phyloP scores from a whole-genome alignment of 2,113 vertebrate genomes.

The Morphnarchus princeps region DNA sequence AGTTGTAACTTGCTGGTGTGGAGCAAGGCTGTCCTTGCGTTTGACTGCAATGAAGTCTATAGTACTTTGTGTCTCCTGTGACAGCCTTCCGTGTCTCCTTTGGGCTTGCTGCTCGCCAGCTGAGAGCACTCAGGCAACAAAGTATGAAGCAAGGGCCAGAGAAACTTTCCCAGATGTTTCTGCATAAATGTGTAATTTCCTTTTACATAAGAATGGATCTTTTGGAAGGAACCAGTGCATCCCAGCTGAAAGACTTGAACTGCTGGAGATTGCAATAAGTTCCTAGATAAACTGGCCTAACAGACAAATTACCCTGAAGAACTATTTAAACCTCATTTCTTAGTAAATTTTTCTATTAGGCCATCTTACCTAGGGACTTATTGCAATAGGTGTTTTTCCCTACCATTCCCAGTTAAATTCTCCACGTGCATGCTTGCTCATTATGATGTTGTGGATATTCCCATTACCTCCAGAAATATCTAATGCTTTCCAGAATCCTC shows the following conservation, averaged over 20 bases:
- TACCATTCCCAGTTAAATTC: not conserved
- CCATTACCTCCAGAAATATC: not conserved
- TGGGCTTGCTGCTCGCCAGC: not conserved
- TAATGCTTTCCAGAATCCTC: not conserved
- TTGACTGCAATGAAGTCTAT: not conserved
- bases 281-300: not conserved
- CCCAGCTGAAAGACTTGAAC: not conserved
- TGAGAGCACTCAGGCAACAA: not conserved
- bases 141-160: not conserved
- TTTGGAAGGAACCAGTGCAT: not conserved
- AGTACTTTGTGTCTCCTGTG: not conserved
- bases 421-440: not conserved
- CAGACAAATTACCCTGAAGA: not conserved
- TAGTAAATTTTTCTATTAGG: not conserved
- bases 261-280: not conserved
- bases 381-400: not conserved
- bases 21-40: not conserved
- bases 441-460: not conserved
- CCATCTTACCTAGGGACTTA: not conserved
- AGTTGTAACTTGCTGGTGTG: not conserved
- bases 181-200: not conserved
- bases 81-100: not conserved
- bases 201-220: not conserved
- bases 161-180: not conserved
- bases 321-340: not conserved